Base-by-base conservation (phyloP, 2,888 invertebrate species). In the Stegophylla sp. region DNA sequence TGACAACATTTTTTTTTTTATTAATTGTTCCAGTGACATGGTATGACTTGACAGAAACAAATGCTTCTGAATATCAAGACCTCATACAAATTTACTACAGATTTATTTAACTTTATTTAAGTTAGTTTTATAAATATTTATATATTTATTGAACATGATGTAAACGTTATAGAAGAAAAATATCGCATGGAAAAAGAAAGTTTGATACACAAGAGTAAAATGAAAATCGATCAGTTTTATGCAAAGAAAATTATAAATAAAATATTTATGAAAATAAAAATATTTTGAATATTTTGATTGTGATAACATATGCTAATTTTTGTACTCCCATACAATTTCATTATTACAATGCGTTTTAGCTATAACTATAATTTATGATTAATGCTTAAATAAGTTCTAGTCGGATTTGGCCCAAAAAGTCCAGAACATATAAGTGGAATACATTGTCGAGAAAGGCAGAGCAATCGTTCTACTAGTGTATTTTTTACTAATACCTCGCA, bases 51-150 rank as follows among this genome's bases (percentile, higher is more conserved):
- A 45, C 64, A 66, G 64, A 75, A 26, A 23, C 64, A 75, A 64
- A 75, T n/a, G 17, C 12, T 41, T 51, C 41, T 51, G 71, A 79
- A 51, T 79, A 59, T 79, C 79, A 79, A 79, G 79, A 79, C 61
- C 79, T 79, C 61, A 79, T 79, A 71, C 45, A 71, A 45, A 79
- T 79, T 71, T 79, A 77, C 45, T 69, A 59, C 26, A 48, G n/a
- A n/a, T n/a, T n/a, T n/a, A 59, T 28, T 67, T 66, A 43, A 12
- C 45, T 15, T 26, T 74, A 51, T 26, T n/a, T 74, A 63, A 64
- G 23, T 45, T 59, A 59, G 17, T 48, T 28, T n/a, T 64, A 43
- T 66, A 26, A 59, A 45, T 10, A 28, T 77, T n/a, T n/a, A n/a
- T n/a, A n/a, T n/a, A 13, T 79, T 79, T 34, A 63, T 79, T 0